Conservation (phyloP, 2,797 vertebrate species). For the Poeciliopsis presidionis region DNA sequence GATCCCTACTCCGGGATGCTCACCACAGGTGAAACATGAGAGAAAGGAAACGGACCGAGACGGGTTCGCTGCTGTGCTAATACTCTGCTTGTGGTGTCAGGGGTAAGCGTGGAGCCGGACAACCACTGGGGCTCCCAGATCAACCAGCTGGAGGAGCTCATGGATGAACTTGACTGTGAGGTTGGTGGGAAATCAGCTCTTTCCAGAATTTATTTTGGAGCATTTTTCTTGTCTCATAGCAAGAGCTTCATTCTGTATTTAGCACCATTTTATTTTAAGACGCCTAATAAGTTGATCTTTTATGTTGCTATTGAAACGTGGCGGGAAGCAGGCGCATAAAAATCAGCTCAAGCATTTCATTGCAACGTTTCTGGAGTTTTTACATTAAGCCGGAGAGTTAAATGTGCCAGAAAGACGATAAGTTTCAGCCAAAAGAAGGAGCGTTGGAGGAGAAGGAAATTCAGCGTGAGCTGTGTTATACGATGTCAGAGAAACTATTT, state of each 20-base stretch:
- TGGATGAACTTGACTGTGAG: constrained; percentile 91
- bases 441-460: constrained; percentile 13
- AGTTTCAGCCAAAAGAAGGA: constrained; percentile 11
- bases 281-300: neutral
- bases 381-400: neutral
- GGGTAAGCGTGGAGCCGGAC: constrained; percentile 83
- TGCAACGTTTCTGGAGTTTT: neutral
- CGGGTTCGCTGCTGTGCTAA: neutral
- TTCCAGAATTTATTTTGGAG: neutral
- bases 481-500: constrained; percentile 20
- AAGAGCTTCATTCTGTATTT: neutral
- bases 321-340: neutral
- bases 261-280: neutral
- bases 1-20: constrained; percentile 89
- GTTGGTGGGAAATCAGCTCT: constrained; percentile 66
- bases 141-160: constrained; percentile 89
- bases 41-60: neutral
- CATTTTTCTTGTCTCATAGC: neutral
- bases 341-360: neutral
- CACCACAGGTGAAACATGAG: constrained; percentile 82
- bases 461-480: constrained; percentile 22
- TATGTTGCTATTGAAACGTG: neutral
- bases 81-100: constrained; percentile 68
- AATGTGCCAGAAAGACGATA: neutral
- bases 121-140: constrained; percentile 90